Conservation (phyloP, 1,140 invertebrate species). For the Ips nitidus region DNA sequence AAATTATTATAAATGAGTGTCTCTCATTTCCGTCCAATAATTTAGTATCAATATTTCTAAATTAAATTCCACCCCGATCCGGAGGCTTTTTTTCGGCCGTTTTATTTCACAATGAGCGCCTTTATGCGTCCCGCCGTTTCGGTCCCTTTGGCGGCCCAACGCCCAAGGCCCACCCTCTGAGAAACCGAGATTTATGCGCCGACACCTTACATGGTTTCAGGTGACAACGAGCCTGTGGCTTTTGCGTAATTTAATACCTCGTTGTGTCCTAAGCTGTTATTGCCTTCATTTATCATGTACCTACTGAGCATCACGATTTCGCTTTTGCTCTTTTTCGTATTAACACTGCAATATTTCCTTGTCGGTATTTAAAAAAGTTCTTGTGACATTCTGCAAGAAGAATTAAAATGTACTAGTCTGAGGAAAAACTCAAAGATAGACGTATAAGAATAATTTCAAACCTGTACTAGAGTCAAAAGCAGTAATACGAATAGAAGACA, state of each 20-base stretch:
- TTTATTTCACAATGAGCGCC: slow-evolving; percentile 24
- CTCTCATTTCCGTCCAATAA: not conserved
- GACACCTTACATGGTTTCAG: slow-evolving; percentile 34
- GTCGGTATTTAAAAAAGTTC: too few species aligned
- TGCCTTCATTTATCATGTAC: slow-evolving; percentile 7
- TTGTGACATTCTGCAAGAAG: too few species aligned
- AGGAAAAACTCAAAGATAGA: too few species aligned
- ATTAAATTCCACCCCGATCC: slow-evolving; percentile 28
- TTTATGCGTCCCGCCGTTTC: slow-evolving; percentile 25
- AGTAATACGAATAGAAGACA: too few species aligned
- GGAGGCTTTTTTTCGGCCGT: slow-evolving; percentile 21
- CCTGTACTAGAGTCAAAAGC: too few species aligned
- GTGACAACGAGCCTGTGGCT: slow-evolving; percentile 31
- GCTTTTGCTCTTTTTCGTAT: too few species aligned
- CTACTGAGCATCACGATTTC: not conserved
- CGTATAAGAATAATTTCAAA: too few species aligned
- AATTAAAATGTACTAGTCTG: too few species aligned
- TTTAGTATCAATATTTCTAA: slow-evolving; percentile 36
- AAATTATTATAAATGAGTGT: too few species aligned
- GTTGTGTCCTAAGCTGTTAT: not conserved
- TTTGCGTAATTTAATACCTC: slow-evolving; percentile 30
- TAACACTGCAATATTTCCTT: too few species aligned
- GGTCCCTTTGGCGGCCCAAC: slow-evolving; percentile 30
- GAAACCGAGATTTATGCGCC: slow-evolving; percentile 28
- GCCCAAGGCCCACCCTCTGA: slow-evolving; percentile 33